phyloP scores from a whole-genome alignment of 2,797 vertebrate species.

The Cossypha niveicapilla region DNA sequence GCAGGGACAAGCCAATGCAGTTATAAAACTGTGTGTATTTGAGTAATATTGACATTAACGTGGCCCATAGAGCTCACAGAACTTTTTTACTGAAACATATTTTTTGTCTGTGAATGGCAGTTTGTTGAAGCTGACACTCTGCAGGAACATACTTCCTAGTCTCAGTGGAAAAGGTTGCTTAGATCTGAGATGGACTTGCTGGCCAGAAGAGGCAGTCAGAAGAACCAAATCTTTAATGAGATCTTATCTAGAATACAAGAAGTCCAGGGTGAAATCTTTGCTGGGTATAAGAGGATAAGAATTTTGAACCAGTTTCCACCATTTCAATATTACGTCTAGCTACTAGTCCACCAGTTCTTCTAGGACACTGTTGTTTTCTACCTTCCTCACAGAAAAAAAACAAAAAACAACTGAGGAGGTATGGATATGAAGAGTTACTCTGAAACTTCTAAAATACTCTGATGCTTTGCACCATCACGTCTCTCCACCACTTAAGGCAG shows the following conservation, averaged over 20 bases:
- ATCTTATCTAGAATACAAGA: neutral
- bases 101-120: neutral
- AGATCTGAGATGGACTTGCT: neutral
- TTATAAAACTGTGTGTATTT: neutral
- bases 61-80: neutral
- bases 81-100: neutral
- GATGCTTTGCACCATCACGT: neutral
- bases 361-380: neutral
- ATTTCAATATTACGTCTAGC: neutral
- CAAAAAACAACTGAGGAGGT: neutral
- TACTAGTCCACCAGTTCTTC: neutral
- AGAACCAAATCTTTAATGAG: neutral
- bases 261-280: neutral
- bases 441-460: slow-evolving; percentile 6
- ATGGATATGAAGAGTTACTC: neutral
- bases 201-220: neutral
- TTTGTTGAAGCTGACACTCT: slow-evolving; percentile 1
- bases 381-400: neutral
- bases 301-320: neutral
- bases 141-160: neutral
- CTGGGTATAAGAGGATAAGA: neutral
- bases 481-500: neutral
- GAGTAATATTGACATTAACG: neutral
- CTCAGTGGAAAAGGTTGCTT: neutral
- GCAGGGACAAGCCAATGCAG: neutral